Evolutionary conservation across 2,797 vertebrate genomes (phyloP).

Genomic region (Alosa sapidissima): DNA sequence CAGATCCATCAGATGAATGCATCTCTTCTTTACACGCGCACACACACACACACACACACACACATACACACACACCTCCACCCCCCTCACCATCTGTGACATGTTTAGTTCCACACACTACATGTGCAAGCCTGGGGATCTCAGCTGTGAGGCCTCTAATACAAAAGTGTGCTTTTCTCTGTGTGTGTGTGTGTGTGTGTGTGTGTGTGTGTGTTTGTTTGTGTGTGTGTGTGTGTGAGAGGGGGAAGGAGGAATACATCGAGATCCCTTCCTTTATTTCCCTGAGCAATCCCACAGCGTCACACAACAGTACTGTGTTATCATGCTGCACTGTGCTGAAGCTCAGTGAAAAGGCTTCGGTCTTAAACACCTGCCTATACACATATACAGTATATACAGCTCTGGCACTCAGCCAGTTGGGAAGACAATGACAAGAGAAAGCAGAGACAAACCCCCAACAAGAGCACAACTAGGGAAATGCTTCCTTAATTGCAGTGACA

Average conservation of each 20-base stretch:
- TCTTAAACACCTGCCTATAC: not conserved
- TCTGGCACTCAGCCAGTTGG: not conserved
- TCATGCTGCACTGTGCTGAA: too few species aligned
- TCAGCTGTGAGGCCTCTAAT: not conserved
- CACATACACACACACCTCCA: conserved; percentile 22
- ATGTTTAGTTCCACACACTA: conserved; percentile 22
- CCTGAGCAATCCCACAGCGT: not conserved
- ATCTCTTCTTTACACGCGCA: not conserved
- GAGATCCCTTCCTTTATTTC: not conserved
- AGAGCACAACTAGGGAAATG: not conserved
- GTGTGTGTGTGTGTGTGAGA: not conserved
- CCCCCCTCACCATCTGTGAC: conserved; percentile 3
- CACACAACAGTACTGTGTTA: too few species aligned
- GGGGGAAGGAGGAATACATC: conserved; percentile 36
- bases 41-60: conserved; percentile 28
- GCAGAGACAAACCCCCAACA: not conserved
- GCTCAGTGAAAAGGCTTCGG: too few species aligned
- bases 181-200: not conserved
- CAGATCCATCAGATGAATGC: conserved; percentile 50
- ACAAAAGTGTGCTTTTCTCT: not conserved
- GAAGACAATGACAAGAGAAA: not conserved
- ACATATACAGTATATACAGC: conserved; percentile 22
- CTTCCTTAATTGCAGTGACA: not conserved
- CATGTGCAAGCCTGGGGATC: conserved; percentile 21
- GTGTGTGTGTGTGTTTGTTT: conserved; percentile 22